phyloP scores from a whole-genome alignment of 2,888 invertebrate species.

The Pimpla rufipes region DNA sequence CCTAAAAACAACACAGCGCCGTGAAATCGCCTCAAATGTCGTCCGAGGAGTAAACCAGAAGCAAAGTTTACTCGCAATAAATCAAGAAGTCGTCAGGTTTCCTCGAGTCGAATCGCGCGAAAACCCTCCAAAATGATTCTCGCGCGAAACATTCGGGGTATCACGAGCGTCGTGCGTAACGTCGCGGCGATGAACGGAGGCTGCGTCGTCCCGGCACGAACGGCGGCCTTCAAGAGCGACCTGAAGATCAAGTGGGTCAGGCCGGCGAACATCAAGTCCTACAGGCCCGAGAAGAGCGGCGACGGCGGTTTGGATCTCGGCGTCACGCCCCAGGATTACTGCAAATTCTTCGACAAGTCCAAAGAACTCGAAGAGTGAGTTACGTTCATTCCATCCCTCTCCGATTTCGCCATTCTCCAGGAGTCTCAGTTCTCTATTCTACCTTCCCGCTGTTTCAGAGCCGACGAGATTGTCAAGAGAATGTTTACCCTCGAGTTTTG shows the following conservation, averaged over 20 bases:
- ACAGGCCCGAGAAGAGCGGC: constrained; percentile 90
- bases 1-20: constrained; percentile 23
- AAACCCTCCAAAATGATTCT: constrained; percentile 70
- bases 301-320: constrained; percentile 88
- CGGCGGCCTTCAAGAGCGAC: constrained; percentile 89
- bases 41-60: constrained; percentile 1
- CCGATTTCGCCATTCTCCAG: too few species aligned
- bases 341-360: constrained; percentile 87
- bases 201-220: constrained; percentile 80
- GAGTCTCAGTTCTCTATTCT: too few species aligned
- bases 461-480: constrained; percentile 90
- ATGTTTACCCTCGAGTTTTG: constrained; percentile 91
- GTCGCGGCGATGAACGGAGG: constrained; percentile 58
- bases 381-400: not conserved
- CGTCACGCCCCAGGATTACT: constrained; percentile 86
- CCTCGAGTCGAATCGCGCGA: not conserved
- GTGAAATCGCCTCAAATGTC: constrained; percentile 6
- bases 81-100: not conserved
- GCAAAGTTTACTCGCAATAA: constrained; percentile 9
- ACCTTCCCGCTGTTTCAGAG: constrained; percentile 86
- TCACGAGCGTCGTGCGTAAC: constrained; percentile 58
- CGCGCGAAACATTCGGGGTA: constrained; percentile 64
- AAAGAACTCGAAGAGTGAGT: constrained; percentile 91
- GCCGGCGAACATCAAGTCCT: constrained; percentile 89
- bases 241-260: constrained; percentile 92